Evolutionary conservation across 53 echinoderm and acorn worm genomes (phyloP).

Genomic region (Luidia sarsii): DNA sequence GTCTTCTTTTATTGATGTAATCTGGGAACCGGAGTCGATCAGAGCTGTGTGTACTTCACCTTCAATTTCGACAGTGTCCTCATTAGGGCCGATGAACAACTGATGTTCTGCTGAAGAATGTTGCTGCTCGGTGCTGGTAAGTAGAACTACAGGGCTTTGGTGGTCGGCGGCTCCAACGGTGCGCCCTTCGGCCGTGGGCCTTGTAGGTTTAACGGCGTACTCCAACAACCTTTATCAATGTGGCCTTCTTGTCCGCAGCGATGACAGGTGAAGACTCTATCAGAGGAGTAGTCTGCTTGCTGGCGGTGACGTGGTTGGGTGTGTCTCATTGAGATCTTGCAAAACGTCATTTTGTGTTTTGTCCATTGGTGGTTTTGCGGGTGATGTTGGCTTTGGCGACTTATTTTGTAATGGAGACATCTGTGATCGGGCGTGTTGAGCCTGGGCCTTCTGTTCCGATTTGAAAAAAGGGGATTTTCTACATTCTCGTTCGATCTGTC

Average conservation of each 20-base stretch:
- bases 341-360: not conserved
- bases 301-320: not conserved
- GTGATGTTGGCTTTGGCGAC: not conserved
- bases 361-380: not conserved
- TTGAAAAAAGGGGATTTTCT: not conserved
- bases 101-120: constrained; percentile 6
- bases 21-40: constrained; percentile 56
- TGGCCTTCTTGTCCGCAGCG: constrained; percentile 42
- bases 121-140: not conserved
- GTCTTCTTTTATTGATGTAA: constrained; percentile 27
- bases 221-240: constrained; percentile 25
- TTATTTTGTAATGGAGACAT: constrained; percentile 3
- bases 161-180: constrained; percentile 9
- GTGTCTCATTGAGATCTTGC: constrained; percentile 15
- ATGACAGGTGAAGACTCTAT: constrained; percentile 8
- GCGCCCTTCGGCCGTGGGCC: constrained; percentile 47
- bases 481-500: constrained; percentile 23
- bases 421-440: constrained; percentile 2
- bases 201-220: constrained; percentile 19
- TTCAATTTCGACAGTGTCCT: constrained; percentile 20
- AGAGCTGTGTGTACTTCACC: constrained; percentile 11
- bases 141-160: not conserved
- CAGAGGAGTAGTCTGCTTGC: not conserved
- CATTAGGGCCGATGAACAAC: constrained; percentile 13
- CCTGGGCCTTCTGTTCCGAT: not conserved